Evolutionary conservation across 1,140 invertebrate genomes (phyloP), one percentile per base, ranked within the genome.

Genomic region (Glomeris maerens): DNA sequence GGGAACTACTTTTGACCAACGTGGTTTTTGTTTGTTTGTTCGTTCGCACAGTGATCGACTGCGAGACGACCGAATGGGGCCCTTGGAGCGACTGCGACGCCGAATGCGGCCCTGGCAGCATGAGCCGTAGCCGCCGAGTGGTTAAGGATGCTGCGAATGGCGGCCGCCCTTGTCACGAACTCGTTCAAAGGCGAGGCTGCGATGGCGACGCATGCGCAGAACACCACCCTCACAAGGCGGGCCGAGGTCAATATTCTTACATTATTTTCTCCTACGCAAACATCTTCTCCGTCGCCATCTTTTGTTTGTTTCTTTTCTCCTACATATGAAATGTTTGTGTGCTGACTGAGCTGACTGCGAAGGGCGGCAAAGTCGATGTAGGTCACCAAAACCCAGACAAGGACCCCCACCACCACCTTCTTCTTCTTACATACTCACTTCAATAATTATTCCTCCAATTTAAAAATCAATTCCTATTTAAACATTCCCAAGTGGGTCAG

Each of bases 31-130:
- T n/a, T 28, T 23, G 2, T 45, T 36, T 36, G 10, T 36, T 17
- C 31, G 10, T 13, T 36, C 10, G 10, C 10, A 36, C 60, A 87
- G 84, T 85, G 47, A 68, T 79, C 45, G 84, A 87, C 64, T 87
- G 84, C 64, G 71, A 75, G 56, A 80, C 85, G 28, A 78, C 78
- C 25, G 73, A 75, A 14, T 87, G 83, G 83, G 77, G 76, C 3
- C 65, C 74, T 1, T 87, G 84, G 84, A 78, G 78, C 4, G 69
- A 74, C 0, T 87, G 84, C 61, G 78, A 83, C 62, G 76, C 76
- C 1, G 73, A 73, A 47, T 87, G 84, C 60, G 84, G 83, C 28
- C 72, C 77, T 2, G 83, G 83, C 7, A 77, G 75, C 56, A 84
- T 82, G 79, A 75, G 73, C 23, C 68, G 84, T 31, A 72, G 68